phyloP scores from a whole-genome alignment of 2,888 invertebrate species.

The Himalopsyche japonica region DNA sequence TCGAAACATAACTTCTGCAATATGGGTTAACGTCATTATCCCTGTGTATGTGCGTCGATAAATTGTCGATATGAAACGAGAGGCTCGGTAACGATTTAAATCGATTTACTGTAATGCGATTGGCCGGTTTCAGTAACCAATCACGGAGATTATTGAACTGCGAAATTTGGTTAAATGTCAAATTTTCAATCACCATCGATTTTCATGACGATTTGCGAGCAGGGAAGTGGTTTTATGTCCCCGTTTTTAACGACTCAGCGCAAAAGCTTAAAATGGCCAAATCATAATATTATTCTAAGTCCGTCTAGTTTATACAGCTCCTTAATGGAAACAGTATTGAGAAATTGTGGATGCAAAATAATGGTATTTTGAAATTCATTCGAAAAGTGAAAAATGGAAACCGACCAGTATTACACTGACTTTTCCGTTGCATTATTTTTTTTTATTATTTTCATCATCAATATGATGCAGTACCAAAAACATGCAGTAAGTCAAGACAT shows the following conservation, averaged over 20 bases:
- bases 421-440: too few species aligned
- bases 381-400: too few species aligned
- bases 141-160: not conserved
- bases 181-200: not conserved
- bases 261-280: too few species aligned
- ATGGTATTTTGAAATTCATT: too few species aligned
- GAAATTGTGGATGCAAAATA: too few species aligned
- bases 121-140: not conserved
- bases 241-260: not conserved
- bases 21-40: not conserved
- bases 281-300: too few species aligned
- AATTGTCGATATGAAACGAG: not conserved
- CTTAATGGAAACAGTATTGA: too few species aligned
- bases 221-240: not conserved
- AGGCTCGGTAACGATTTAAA: not conserved
- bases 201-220: not conserved
- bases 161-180: not conserved
- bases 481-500: too few species aligned
- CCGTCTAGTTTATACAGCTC: too few species aligned
- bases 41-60: not conserved
- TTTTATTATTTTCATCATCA: too few species aligned
- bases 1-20: not conserved
- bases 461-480: too few species aligned
- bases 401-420: too few species aligned
- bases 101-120: not conserved